Base-by-base conservation (phyloP, 1,140 invertebrate genomes). In the Tetramorium alpestre region DNA sequence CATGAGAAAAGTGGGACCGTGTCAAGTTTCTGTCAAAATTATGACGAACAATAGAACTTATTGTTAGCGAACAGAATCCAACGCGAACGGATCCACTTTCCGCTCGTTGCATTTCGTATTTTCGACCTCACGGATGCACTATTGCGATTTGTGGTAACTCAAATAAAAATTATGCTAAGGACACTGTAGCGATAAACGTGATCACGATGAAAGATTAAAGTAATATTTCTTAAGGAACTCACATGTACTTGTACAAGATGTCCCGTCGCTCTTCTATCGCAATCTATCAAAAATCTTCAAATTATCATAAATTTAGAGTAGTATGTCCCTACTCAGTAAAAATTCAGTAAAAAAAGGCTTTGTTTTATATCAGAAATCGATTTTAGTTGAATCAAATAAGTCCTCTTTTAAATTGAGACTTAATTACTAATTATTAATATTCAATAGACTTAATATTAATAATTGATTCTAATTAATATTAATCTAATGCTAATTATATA, bases 191-290 rank as follows among this genome's bases (percentile, higher is more conserved):
- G 51, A n/a, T 80, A 54, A 80, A 80, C 77, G 67, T 84, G 69
- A 84, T 84, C 54, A 84, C 41, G 54, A 84, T 75, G 80, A 84
- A 84, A 84, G 54, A 84, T 62, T 49, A 49, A 84, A 84, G 38
- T 84, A 84, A 75, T 84, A 84, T 13, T 49, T 60, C 0, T 73
- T 82, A 84, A 84, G 80, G 13, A 49, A 56, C 16, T 72, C 22
- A 38, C 33, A 44, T 22, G 22, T 49, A 81, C 10, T 25, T 38
- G 22, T 25, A 18, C 7, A n/a, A 81, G n/a, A 25, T 56, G 22
- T 70, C 38, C 38, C 38, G 41, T 70, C 33, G 18, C 22, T 60
- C 16, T 25, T 44, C 22, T 22, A 22, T 69, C 18, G 41, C 13
- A 33, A 33, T 33, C 33, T 58, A 3, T n/a, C 18, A 38, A 73